Conservation (phyloP, 2,113 vertebrate genomes). For the Benitochromis conjunctus region DNA sequence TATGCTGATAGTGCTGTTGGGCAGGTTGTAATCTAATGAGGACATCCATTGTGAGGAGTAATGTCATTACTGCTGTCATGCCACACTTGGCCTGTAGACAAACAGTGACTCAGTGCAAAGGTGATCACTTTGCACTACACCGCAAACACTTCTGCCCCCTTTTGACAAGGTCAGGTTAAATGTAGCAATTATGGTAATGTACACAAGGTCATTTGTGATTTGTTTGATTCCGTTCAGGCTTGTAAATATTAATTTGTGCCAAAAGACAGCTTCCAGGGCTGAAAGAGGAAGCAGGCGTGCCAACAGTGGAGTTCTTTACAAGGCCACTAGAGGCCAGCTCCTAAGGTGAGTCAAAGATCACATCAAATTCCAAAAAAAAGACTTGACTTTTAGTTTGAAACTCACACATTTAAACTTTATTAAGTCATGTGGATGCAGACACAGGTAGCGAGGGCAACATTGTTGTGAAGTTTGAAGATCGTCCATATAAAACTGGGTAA, state of each 20-base stretch:
- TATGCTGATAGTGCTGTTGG: conserved; percentile 11
- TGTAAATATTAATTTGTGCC: not conserved
- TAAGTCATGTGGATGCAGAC: not conserved
- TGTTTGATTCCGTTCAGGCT: not conserved
- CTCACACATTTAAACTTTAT: not conserved
- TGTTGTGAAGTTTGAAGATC: not conserved
- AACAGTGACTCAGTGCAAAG: conserved; percentile 18
- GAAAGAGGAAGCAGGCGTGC: not conserved
- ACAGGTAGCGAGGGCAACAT: not conserved
- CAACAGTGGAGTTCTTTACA: not conserved
- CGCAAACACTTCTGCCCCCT: not conserved
- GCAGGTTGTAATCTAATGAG: conserved; percentile 51
- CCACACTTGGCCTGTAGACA: conserved; percentile 1
- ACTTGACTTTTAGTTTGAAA: not conserved
- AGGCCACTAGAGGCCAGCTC: not conserved
- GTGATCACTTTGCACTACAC: not conserved
- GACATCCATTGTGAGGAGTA: conserved; percentile 6
- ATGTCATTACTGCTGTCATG: conserved; percentile 36
- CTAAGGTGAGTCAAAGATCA: not conserved
- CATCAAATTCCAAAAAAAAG: not conserved
- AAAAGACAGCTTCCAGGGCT: not conserved
- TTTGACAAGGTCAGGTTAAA: not conserved
- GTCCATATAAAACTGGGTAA: not conserved
- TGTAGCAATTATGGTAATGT: not conserved
- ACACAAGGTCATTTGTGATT: not conserved